Evolutionary conservation across 2,113 vertebrate species (phyloP), one percentile per base, ranked within the genome.

Genomic region (Leuciscus idus): DNA sequence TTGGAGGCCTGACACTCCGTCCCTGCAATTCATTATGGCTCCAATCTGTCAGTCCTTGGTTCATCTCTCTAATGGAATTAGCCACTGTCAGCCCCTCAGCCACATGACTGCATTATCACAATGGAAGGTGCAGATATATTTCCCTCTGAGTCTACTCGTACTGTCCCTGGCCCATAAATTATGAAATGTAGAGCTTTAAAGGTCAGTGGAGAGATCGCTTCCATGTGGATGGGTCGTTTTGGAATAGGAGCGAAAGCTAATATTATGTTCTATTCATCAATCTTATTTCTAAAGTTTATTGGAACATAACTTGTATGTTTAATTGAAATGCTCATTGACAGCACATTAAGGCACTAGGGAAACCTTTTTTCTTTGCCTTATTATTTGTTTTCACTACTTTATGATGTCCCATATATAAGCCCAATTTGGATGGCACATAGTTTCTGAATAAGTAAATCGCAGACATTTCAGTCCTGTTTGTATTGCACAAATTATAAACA

Each of bases 1-100:
- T 90, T 91, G 90, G 92, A 91, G 90, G 91, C 92, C 92, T 93
- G 93, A 94, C 93, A 90, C 92, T 92, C 83, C 73, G 92, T 93
- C 91, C 93, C 91, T 93, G 93, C 94, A 95, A 95, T 95, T 95
- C 92, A 95, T 95, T 95, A 94, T 90, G 89, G 91, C 91, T 92
- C 91, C 91, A 92, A 91, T 92, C 93, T 95, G 94, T 94, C 94
- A 95, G 94, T 95, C 87, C 93, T 88, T 90, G 92, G 93, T 94
- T 94, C 94, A 95, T 95, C 93, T 93, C 94, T 94, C 94, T 95
- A 95, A 95, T 95, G 94, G 94, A 95, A 94, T 94, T 95, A 94
- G 93, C 92, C 93, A 89, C 92, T 84, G 85, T 88, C 85, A 84
- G 84, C 86, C 19, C 36, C 75, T 79, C 52, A 75, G 81, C 85